Conservation (phyloP, 2,888 invertebrate species). For the Abrostola triplasia region DNA sequence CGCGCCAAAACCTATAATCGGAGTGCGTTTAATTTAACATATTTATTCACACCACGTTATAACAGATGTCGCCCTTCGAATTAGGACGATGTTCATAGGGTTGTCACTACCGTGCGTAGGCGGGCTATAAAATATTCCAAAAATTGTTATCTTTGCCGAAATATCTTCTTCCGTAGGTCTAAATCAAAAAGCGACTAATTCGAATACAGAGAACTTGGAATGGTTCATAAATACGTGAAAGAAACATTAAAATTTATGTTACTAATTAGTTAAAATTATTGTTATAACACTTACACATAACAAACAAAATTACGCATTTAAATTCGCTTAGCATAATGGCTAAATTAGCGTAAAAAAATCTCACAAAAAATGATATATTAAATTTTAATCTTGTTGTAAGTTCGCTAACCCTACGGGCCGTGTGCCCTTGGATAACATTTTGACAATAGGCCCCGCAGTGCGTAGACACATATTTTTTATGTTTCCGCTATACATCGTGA, state of each 20-base stretch:
- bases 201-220: neutral
- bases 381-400: constrained; percentile 13
- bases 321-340: constrained; percentile 5
- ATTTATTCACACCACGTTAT: constrained; percentile 49
- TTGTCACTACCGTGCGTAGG: constrained; percentile 9
- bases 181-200: too few relatives aligned
- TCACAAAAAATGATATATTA: constrained; percentile 19
- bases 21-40: constrained; percentile 46
- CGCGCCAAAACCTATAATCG: constrained; percentile 59
- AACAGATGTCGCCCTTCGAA: constrained; percentile 53
- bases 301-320: constrained; percentile 5
- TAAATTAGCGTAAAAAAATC: constrained; percentile 9
- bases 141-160: too few relatives aligned
- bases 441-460: constrained; percentile 51
- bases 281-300: constrained; percentile 5
- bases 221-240: neutral
- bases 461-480: constrained; percentile 54
- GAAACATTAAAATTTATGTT: neutral
- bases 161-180: too few relatives aligned
- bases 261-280: constrained; percentile 12
- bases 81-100: constrained; percentile 29
- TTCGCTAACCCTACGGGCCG: constrained; percentile 48
- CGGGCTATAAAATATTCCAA: too few relatives aligned
- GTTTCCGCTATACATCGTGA: constrained; percentile 59
- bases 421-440: constrained; percentile 54